Conservation (phyloP, 1,140 invertebrate species). For the Oryctes rhinoceros region DNA sequence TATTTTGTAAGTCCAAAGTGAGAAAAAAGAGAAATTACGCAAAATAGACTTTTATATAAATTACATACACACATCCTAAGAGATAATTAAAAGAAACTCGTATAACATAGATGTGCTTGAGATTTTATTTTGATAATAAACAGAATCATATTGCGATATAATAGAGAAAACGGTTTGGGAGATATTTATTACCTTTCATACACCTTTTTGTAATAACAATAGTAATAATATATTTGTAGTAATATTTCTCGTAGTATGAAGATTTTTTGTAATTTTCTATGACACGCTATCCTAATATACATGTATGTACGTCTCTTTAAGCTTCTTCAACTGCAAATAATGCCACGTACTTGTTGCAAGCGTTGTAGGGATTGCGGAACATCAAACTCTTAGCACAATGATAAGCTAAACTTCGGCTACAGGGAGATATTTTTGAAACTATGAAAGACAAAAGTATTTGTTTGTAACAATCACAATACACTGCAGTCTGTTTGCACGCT, state of each 20-base stretch:
- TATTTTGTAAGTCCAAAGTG: conserved; percentile 15
- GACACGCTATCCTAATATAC: conserved; percentile 8
- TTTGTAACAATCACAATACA: too few relatives aligned
- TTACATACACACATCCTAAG: neutral
- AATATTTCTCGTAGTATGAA: neutral
- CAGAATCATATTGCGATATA: neutral
- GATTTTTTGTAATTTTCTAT: conserved; percentile 28
- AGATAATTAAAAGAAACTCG: conserved; percentile 6
- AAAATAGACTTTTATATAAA: neutral
- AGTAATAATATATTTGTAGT: neutral
- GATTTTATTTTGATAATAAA: conserved; percentile 31
- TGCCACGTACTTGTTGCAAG: neutral
- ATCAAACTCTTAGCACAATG: too few relatives aligned
- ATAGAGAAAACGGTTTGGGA: neutral
- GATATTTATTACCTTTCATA: neutral
- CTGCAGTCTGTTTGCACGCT: too few relatives aligned
- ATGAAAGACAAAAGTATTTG: too few relatives aligned
- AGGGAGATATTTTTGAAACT: too few relatives aligned
- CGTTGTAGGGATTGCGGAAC: neutral
- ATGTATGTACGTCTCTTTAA: neutral
- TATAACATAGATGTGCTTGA: conserved; percentile 18
- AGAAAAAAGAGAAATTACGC: neutral
- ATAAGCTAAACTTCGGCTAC: too few relatives aligned
- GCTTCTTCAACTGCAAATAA: neutral
- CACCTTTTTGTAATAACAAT: neutral